Percentiles rank a stretch among this genome's conserved stretches.
Evolutionary conservation across 2,888 invertebrate genomes (phyloP).

Genomic region (Andrena chrysosceles): DNA sequence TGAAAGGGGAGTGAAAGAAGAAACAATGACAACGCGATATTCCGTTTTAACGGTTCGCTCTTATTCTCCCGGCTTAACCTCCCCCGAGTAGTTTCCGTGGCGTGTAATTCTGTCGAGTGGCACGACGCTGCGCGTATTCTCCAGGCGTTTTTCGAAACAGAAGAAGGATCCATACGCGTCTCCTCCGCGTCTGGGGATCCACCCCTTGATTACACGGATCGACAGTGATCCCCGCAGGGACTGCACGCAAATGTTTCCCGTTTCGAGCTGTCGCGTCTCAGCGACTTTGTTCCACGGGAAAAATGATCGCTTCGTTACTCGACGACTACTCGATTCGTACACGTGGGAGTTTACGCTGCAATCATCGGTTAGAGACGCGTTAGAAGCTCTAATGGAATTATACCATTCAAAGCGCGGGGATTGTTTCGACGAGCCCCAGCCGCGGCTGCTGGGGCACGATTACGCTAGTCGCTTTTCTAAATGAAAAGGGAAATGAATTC

Average conservation of each 20-base stretch:
- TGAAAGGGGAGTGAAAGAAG: background rate
- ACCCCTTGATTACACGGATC: conserved; percentile 58
- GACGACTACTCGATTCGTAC: background rate
- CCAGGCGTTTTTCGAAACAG: conserved; percentile 33
- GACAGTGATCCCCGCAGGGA: conserved; percentile 47
- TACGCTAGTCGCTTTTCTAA: conserved; percentile 8
- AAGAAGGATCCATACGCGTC: conserved; percentile 13
- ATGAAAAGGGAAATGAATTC: conserved; percentile 58
- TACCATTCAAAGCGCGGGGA: background rate
- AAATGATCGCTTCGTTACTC: conserved; percentile 2
- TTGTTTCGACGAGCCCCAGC: background rate
- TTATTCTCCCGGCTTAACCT: conserved; percentile 46
- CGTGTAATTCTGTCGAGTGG: conserved; percentile 58
- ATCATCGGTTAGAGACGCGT: conserved; percentile 17
- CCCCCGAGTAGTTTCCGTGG: conserved; percentile 20
- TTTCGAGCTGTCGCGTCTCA: conserved; percentile 12
- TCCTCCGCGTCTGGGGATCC: conserved; percentile 16
- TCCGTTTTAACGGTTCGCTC: conserved; percentile 56
- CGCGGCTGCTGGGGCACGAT: conserved; percentile 19
- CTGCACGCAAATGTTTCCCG: conserved; percentile 20
- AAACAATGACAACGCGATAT: conserved; percentile 44
- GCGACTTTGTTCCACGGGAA: background rate
- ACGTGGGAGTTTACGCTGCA: background rate
- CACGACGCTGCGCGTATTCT: conserved; percentile 29
- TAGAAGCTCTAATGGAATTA: conserved; percentile 29